A percentile compares a stretch with the other conserved stretches of the same genome.
Evolutionary conservation across 23 tunicate genomes (phyloP).

Genomic region (Halocynthia roretzi): DNA sequence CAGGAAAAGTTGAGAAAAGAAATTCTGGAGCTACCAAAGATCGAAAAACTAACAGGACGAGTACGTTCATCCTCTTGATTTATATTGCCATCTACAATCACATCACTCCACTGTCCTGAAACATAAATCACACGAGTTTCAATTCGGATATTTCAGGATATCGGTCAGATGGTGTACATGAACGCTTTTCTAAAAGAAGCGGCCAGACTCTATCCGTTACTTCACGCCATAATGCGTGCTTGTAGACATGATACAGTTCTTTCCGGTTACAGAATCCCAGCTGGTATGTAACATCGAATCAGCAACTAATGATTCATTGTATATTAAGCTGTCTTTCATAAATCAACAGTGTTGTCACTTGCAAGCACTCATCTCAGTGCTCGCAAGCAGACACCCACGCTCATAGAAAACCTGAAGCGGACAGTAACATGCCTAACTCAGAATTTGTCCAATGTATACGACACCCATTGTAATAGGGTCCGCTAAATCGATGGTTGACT

Average conservation of each 20-base stretch:
- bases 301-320: too few relatives aligned
- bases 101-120: too few relatives aligned
- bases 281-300: not conserved
- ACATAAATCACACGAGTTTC: not conserved
- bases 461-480: too few relatives aligned
- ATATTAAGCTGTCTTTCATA: too few relatives aligned
- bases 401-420: too few relatives aligned
- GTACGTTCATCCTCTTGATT: not conserved
- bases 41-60: conserved; percentile 1
- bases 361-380: too few relatives aligned
- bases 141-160: not conserved
- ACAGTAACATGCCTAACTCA: too few relatives aligned
- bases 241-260: conserved; percentile 3
- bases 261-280: conserved; percentile 19
- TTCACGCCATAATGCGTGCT: not conserved
- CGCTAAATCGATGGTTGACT: too few relatives aligned
- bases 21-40: not conserved
- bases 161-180: conserved; percentile 12
- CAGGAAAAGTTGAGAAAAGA: conserved; percentile 19
- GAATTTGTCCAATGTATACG: too few relatives aligned
- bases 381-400: too few relatives aligned
- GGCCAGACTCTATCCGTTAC: conserved; percentile 7
- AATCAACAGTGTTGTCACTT: too few relatives aligned
- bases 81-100: too few relatives aligned
- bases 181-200: conserved; percentile 11